Evolutionary conservation across 2,113 vertebrate genomes (phyloP), one percentile per base, ranked within the genome.

Genomic region (Oryzias curvinotus): DNA sequence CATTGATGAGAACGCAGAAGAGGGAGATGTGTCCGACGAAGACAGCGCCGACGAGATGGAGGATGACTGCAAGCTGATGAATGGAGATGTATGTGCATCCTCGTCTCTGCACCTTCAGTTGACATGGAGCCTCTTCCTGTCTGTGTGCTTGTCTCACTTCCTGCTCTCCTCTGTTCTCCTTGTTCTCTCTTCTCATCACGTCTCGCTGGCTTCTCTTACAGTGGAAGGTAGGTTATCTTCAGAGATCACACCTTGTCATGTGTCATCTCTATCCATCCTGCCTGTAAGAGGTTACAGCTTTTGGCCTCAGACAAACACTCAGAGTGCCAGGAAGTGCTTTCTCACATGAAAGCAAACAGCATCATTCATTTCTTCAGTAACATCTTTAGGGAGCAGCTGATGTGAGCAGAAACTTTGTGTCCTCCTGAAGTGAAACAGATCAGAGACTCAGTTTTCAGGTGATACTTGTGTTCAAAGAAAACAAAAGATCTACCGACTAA

Each of bases 41-140:
- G 97, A 99, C 92, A 99, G 97, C 0, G 97, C 97, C 0, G 97
- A 98, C 3, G 97, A 99, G 86, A 98, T 98, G 8, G 97, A 98
- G 0, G 97, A 98, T 0, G 97, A 98, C 81, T 99, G 94, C 72
- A 98, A 98, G 78, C 82, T 99, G 23, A 94, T 97, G 89, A 94
- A 96, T 0, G 97, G 96, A 86, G 97, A 98, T 48, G 97, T 99
- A 92, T 84, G 96, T 91, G 44, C 26, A 28, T 28, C 26, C 26
- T 28, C 26, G 5, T 28, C 4, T 5, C 6, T 28, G 26, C 36
- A 36, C 8, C 36, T 36, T 36, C 36, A 36, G 8, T 12, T 12
- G 3, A 10, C 36, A 12, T 36, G 36, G 36, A 36, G 36, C 10
- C 10, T 10, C 36, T 13, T 12, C 36, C 36, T 36, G 36, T 36